Evolutionary conservation across 1,140 invertebrate species (phyloP).

Genomic region (Papilio xuthus): DNA sequence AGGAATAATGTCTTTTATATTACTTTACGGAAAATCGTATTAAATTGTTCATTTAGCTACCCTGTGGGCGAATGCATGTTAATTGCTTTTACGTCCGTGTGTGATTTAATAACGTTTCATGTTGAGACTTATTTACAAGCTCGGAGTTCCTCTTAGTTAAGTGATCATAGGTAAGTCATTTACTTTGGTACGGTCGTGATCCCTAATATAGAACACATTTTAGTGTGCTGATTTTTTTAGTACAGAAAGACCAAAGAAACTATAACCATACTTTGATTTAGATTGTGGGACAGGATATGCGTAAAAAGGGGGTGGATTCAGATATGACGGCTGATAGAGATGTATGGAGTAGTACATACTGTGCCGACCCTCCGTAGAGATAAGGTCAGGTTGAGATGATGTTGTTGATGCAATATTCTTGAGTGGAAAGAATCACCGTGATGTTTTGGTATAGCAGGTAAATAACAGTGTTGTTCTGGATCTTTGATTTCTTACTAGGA

Average conservation of each 20-base stretch:
- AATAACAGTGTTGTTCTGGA: no score
- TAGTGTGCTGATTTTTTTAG: background rate
- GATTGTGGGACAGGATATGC: no score
- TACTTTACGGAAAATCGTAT: conserved; percentile 21
- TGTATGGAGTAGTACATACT: no score
- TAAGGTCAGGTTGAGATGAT: no score
- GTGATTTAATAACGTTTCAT: conserved; percentile 12
- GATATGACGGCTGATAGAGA: no score
- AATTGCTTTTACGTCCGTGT: conserved; percentile 13
- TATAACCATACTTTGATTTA: no score
- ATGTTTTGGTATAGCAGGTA: no score
- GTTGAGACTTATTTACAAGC: background rate
- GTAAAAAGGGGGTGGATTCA: no score
- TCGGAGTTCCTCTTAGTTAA: background rate
- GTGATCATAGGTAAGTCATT: conserved; percentile 8
- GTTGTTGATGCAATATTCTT: no score
- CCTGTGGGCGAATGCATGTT: background rate
- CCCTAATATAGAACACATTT: background rate
- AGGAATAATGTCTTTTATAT: background rate
- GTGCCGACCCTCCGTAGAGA: no score
- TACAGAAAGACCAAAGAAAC: no score
- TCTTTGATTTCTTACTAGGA: no score
- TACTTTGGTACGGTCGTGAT: conserved; percentile 1
- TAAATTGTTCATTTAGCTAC: conserved; percentile 7
- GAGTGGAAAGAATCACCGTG: background rate